Conservation (phyloP, 2,797 vertebrate genomes). For the Gymnoscopelus microlampas region DNA sequence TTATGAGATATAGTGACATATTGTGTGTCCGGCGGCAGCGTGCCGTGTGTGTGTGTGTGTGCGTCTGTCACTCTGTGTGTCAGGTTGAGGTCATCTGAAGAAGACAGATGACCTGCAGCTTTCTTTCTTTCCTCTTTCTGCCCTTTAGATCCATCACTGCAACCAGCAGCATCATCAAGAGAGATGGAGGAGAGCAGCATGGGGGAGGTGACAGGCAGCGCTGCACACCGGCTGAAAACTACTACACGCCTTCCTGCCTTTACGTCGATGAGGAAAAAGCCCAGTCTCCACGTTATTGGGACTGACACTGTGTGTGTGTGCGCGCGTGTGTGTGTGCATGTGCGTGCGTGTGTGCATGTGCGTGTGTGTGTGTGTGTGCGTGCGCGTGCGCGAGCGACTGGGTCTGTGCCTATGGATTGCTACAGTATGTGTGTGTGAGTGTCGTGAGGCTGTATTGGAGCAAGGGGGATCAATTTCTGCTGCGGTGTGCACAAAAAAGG, state of each 20-base stretch:
- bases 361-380: not conserved
- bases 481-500: conserved; percentile 50
- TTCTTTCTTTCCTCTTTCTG: conserved; percentile 36
- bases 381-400: not conserved
- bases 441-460: conserved; percentile 7
- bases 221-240: conserved; percentile 4
- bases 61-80: conserved; percentile 19
- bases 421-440: conserved; percentile 5
- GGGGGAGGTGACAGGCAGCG: conserved; percentile 20
- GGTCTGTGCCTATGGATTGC: too few relatives aligned
- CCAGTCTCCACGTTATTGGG: not conserved
- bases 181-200: conserved; percentile 7
- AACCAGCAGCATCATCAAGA: conserved; percentile 40
- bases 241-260: conserved; percentile 5
- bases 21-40: too few relatives aligned
- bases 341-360: not conserved
- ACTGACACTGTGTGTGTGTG: not conserved
- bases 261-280: conserved; percentile 39
- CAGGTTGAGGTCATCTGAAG: conserved; percentile 31
- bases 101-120: conserved; percentile 45
- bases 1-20: conserved; percentile 7
- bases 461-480: conserved; percentile 63
- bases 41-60: not conserved
- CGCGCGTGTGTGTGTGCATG: not conserved
- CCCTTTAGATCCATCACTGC: too few relatives aligned